Evolutionary conservation across 2,888 invertebrate species (phyloP).

Genomic region (Meliscaeva auricollis): DNA sequence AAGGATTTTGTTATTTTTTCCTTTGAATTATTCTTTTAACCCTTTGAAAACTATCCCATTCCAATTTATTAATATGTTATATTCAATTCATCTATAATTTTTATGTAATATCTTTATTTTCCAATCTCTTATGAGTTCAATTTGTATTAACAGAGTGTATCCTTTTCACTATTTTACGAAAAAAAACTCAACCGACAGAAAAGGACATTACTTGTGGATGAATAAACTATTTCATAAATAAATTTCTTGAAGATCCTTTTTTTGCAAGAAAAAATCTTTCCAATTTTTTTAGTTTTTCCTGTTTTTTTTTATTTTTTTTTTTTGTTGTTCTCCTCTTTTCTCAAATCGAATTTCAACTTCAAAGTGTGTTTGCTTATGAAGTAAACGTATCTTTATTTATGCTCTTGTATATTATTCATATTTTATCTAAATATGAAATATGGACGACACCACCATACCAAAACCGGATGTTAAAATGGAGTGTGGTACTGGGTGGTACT

Average conservation of each 20-base stretch:
- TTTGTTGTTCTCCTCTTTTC: slow-evolving; percentile 4
- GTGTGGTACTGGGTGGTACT: not conserved
- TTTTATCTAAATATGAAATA: slow-evolving; percentile 70
- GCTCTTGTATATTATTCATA: slow-evolving; percentile 63
- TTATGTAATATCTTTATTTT: slow-evolving; percentile 7
- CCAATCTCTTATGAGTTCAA: slow-evolving; percentile 46
- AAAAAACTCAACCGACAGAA: not conserved
- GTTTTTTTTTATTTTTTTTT: not conserved
- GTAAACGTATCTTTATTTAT: slow-evolving; percentile 47
- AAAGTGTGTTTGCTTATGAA: slow-evolving; percentile 40
- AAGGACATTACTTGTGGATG: slow-evolving; percentile 14
- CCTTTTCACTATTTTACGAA: not conserved
- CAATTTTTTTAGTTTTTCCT: slow-evolving; percentile 4
- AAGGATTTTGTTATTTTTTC: not conserved
- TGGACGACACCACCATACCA: slow-evolving; percentile 41
- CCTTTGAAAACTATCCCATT: not conserved
- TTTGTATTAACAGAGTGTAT: slow-evolving; percentile 50
- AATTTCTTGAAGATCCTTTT: slow-evolving; percentile 60
- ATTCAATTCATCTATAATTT: not conserved
- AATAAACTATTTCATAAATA: slow-evolving; percentile 62
- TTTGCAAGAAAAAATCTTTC: not conserved
- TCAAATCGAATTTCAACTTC: slow-evolving; percentile 71
- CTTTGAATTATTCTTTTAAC: not conserved
- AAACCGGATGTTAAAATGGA: slow-evolving; percentile 17
- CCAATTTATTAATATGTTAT: not conserved